These are phyloP conservation scores for Halcyon leucocephala DNA, from an alignment of 2,797 vertebrate species.

Conservation along the genomic window DNA sequence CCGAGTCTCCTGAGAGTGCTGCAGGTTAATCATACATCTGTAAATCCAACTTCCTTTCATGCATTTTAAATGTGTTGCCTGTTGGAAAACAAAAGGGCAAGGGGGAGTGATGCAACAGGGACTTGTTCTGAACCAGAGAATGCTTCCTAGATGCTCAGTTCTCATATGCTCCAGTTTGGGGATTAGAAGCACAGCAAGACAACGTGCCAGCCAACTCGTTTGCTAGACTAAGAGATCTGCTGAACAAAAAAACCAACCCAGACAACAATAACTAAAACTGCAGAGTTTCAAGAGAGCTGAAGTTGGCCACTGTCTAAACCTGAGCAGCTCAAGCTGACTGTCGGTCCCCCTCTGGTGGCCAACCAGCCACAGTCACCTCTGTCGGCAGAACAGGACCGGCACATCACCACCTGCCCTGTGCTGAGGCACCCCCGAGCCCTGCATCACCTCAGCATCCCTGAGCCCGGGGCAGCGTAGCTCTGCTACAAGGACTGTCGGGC, in stretches of 20 bases:
- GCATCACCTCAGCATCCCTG: not conserved
- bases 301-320: not conserved
- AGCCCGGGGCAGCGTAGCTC: not conserved
- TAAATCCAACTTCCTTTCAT: not conserved
- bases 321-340: not conserved
- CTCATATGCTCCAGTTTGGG: not conserved
- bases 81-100: not conserved
- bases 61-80: not conserved
- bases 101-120: not conserved
- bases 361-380: not conserved
- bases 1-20: not conserved
- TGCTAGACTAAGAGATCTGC: not conserved
- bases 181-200: not conserved
- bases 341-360: conserved; percentile 61
- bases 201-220: not conserved
- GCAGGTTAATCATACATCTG: not conserved
- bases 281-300: not conserved
- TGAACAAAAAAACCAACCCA: not conserved
- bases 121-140: not conserved
- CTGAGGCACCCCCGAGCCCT: not conserved
- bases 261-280: not conserved
- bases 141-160: not conserved
- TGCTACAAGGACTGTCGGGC: not conserved
- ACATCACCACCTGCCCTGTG: rapidly evolving
- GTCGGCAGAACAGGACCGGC: not conserved